Evolutionary conservation across 2,888 invertebrate genomes (phyloP), one percentile per base, ranked within the genome.

Genomic region (Lasioglossum figueresi): DNA sequence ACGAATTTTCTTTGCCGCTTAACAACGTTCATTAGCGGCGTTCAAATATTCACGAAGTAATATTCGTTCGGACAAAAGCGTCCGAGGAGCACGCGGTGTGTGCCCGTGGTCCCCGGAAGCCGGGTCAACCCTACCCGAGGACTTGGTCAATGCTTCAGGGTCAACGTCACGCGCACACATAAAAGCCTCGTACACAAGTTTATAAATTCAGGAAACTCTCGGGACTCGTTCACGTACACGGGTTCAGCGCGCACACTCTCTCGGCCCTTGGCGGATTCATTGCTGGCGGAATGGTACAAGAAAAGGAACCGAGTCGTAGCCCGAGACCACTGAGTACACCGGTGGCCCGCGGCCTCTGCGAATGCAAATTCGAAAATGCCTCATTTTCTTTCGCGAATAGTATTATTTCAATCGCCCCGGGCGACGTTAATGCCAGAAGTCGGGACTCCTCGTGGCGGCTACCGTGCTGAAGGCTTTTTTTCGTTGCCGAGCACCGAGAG

Each of bases 361-460:
- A 90, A 92, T 92, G 92, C 91, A 91, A 92, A 92, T 92, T 91
- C 88, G 86, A 88, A 91, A 91, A 91, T 90, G 88, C 88, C 86
- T 88, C 86, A 87, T 90, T 90, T 90, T 85, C 89, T 82, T 88
- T 88, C 83, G 83, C 82, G 89, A 68, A 83, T 86, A 87, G 83
- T 83, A 86, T 90, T 89, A 87, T 87, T 90, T 86, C 70, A 86
- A 75, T 37, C 75, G 63, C 79, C 78, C 27, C 2, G n/a, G 63
- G 75, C 75, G 31, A 45, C 71, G 70, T 48, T 83, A 79, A 74
- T 75, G 80, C 79, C 77, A 86, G 76, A 76, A 85, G 82, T 79
- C 76, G 68, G 40, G 74, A 66, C 71, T 75, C 72, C 72, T 48
- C 59, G 34, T 16, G 6, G 45, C 45, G 72, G 72, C 48, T 73